Evolutionary conservation across 2,113 vertebrate species (phyloP), one percentile per base, ranked within the genome.

Genomic region (Ivindomyrus marchei): DNA sequence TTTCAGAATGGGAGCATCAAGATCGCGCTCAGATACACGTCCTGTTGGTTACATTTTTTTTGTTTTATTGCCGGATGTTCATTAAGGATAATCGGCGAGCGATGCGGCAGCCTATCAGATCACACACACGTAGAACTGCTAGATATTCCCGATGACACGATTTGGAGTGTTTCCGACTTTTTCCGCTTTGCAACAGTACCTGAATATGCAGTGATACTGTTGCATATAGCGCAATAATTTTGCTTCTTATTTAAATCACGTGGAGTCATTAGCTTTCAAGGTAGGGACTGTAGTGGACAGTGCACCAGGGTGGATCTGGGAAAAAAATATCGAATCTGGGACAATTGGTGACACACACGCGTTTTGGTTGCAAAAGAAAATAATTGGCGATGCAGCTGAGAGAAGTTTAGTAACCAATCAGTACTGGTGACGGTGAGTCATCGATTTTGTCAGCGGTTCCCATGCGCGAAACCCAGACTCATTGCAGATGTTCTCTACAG

Each of bases 341-440:
- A 17, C 17, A n/a, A 58, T 45, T 62, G 3, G 17, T 36, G 90
- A 45, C 88, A 90, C 91, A 39, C 88, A 90, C 90, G 89, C 89
- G 88, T 89, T 80, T 15, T 93, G 91, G 91, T 88, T 56, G 45
- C 53, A 19, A 89, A 70, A 53, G 15, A 74, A 87, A 39, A 3
- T 80, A 1, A 24, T 11, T 49, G n/a, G 85, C 92, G 52, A 92
- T 89, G 56, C 56, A 24, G 21, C 56, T n/a, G 24, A 62, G 56
- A 58, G 17, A 56, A 4, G 56, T 62, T 62, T n/a, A 11, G 8
- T n/a, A 93, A 94, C 93, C 52, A 31, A 87, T 93, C 91, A 93
- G 89, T 85, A 88, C 91, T 90, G 90, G 86, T 92, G 88, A 74
- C 91, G n/a, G 90, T 91, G 93, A 93, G 91, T 94, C 92, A 94